Evolutionary conservation across 2,888 invertebrate genomes (phyloP).

Genomic region (Acleris holmiana): DNA sequence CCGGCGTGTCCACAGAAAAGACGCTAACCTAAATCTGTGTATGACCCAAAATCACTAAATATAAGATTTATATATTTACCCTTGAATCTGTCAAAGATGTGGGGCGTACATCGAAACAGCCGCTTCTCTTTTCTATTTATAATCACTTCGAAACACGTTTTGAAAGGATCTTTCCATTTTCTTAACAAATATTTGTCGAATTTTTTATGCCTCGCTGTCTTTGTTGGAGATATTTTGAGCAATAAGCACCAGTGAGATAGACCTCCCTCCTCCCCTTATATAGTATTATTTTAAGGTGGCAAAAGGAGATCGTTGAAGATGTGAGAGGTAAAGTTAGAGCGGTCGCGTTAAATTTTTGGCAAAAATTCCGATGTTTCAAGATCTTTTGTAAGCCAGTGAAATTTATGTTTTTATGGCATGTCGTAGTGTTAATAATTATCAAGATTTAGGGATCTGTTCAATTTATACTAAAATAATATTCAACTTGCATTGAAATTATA

Average conservation of each 20-base stretch:
- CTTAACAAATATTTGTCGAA: conserved; percentile 33
- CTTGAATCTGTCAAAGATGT: no score
- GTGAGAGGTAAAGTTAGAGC: neutral
- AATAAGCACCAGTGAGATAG: conserved; percentile 12
- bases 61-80: no score
- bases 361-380: conserved; percentile 24
- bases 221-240: conserved; percentile 21
- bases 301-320: neutral
- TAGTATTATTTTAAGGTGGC: conserved; percentile 1
- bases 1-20: no score
- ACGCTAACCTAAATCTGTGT: no score
- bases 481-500: no score
- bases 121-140: conserved; percentile 26
- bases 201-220: conserved; percentile 31
- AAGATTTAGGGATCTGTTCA: neutral
- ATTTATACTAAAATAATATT: no score
- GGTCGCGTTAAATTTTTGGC: conserved; percentile 18
- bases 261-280: neutral
- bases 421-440: conserved; percentile 4
- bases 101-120: neutral
- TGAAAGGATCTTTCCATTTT: conserved; percentile 35
- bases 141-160: conserved; percentile 30
- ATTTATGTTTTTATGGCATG: conserved; percentile 10
- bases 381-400: conserved; percentile 20
- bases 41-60: no score